phyloP scores from a whole-genome alignment of 2,888 invertebrate genomes.

The Marasmarcha lunaedactyla region DNA sequence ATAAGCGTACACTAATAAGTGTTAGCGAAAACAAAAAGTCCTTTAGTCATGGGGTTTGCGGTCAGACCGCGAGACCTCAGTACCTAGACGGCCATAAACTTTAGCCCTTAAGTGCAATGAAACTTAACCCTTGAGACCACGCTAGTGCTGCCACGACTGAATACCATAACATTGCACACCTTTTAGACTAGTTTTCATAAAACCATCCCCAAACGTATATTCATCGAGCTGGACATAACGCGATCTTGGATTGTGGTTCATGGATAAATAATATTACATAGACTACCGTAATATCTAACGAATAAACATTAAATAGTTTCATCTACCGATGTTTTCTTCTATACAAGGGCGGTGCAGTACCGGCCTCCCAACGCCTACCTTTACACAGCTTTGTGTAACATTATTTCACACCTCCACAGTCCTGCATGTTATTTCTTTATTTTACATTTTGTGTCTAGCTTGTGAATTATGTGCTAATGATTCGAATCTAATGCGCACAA shows the following conservation, averaged over 20 bases:
- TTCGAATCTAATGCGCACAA: too few species aligned
- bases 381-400: too few species aligned
- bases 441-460: too few species aligned
- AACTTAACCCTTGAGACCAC: constrained; percentile 5
- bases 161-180: neutral
- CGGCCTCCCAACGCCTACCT: neutral
- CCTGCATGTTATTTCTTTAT: too few species aligned
- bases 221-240: neutral
- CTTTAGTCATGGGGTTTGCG: constrained; percentile 25
- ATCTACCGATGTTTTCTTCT: constrained; percentile 27
- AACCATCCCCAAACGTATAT: neutral
- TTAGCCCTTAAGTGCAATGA: constrained; percentile 17
- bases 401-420: too few species aligned
- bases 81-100: constrained; percentile 23
- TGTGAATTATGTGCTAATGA: too few species aligned
- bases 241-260: constrained; percentile 1
- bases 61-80: constrained; percentile 14
- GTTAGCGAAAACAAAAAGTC: constrained; percentile 46
- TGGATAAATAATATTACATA: constrained; percentile 25
- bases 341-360: constrained; percentile 16
- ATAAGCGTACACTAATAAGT: constrained; percentile 57
- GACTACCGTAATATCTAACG: constrained; percentile 35
- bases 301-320: constrained; percentile 36
- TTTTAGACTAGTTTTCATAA: neutral
- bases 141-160: constrained; percentile 8